Base-by-base conservation (phyloP, 2,113 vertebrate genomes). In the Aythya baeri region DNA sequence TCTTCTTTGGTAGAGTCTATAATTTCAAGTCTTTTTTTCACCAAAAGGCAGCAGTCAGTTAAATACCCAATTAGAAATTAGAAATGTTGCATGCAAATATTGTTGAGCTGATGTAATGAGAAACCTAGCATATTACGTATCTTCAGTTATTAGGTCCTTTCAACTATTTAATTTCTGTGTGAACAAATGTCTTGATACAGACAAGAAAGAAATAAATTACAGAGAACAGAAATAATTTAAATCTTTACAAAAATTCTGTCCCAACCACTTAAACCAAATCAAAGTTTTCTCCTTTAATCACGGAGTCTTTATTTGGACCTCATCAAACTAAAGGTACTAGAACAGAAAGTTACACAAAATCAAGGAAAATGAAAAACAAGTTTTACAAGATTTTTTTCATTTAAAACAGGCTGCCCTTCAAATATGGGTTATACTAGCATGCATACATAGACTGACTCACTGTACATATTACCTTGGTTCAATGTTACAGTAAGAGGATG, bases 341-440 rank as follows among this genome's bases (percentile, higher is more conserved):
- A 92, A 85, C 1, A 79, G 8, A 80, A 91, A 87, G 17, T 9
- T 29, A 57, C 6, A 61, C 3, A 63, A 44, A 82, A 41, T 38
- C n/a, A 81, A 46, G 13, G 38, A 54, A 31, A 86, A 92, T 57
- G 2, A 14, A 34, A 59, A 66, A 25, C 55, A 21, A 38, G 11
- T 14, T 34, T 2, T 25, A 72, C 13, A 63, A 71, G 25, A 68
- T 63, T 94, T 94, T 44, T 57, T 86, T 7, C 32, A n/a, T 95
- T 80, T 57, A 90, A n/a, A 88, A 95, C 13, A 68, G 67, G 72
- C 75, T 68, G 31, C 13, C 77, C 73, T 92, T 94, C 82, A 93
- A 32, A 55, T 55, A 89, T 74, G 70, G 8, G 70, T 66, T 68
- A 58, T 27, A 6, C 5, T 92, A 25, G 31, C 72, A 55, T 31